Conservation (phyloP, 2,797 vertebrate species). For the Dallia pectoralis region DNA sequence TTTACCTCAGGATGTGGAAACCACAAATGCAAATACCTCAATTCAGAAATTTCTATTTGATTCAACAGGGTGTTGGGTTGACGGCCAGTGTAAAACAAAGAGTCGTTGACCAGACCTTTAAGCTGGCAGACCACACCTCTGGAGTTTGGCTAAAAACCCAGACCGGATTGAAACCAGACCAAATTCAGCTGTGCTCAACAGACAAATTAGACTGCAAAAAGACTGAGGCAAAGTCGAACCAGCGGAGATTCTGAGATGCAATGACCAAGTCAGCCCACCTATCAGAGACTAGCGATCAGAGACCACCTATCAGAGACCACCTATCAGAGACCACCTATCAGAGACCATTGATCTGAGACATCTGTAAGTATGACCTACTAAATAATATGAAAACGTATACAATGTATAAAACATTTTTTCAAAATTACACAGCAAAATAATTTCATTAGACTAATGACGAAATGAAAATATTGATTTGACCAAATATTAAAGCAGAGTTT, state of each 20-base stretch:
- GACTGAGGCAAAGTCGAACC: not conserved
- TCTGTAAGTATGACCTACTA: not conserved
- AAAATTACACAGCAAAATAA: not conserved
- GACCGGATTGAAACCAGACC: not conserved
- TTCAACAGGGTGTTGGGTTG: not conserved
- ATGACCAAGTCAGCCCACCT: slow-evolving; percentile 17
- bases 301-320: too few species aligned
- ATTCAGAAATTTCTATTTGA: not conserved
- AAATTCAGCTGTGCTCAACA: not conserved
- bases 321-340: too few species aligned
- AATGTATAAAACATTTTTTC: not conserved
- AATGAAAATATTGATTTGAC: slow-evolving; percentile 18
- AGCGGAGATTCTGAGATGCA: slow-evolving; percentile 18
- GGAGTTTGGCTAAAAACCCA: slow-evolving; percentile 30
- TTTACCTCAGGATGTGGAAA: not conserved
- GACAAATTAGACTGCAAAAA: not conserved
- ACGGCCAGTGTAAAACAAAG: not conserved
- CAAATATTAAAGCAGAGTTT: slow-evolving; percentile 24
- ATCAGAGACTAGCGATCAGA: too few species aligned
- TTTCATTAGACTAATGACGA: not conserved
- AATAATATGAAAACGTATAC: not conserved
- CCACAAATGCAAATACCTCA: not conserved
- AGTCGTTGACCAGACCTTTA: slow-evolving; percentile 23
- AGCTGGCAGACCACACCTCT: slow-evolving; percentile 46
- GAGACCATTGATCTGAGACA: slow-evolving; percentile 28